Percentiles rank a stretch among this genome's conserved stretches.
phyloP scores from a whole-genome alignment of 2,888 invertebrate genomes.

The Heterodera filipjevi region DNA sequence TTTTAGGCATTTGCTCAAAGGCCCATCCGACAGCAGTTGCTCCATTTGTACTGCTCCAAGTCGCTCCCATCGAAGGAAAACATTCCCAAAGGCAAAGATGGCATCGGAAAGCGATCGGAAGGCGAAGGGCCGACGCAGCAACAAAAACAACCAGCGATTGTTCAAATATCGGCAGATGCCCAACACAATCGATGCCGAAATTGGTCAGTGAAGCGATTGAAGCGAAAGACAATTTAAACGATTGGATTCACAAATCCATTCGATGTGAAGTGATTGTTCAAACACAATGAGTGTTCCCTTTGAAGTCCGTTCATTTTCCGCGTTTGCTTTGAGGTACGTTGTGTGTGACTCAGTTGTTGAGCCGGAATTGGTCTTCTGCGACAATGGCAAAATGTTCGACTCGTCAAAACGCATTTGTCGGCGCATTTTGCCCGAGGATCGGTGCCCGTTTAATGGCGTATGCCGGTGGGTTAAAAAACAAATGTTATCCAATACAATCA shows the following conservation, averaged over 20 bases:
- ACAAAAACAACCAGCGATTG: neutral
- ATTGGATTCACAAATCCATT: too few relatives aligned
- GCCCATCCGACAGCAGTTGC: constrained; percentile 7
- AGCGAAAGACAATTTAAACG: neutral
- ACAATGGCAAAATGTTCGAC: constrained; percentile 38
- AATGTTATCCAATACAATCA: neutral
- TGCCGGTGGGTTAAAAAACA: constrained; percentile 25
- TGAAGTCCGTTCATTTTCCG: too few relatives aligned
- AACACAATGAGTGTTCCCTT: too few relatives aligned
- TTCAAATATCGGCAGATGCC: constrained; percentile 8
- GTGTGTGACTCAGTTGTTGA: constrained; percentile 26
- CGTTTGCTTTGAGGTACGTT: constrained; percentile 28
- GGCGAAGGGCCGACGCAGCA: neutral
- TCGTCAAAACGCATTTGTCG: constrained; percentile 25
- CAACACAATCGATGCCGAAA: constrained; percentile 31
- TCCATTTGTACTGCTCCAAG: constrained; percentile 11
- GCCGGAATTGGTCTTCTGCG: constrained; percentile 33
- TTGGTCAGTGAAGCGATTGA: constrained; percentile 21
- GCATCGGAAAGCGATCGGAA: neutral
- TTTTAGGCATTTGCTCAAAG: neutral
- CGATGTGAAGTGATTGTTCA: too few relatives aligned
- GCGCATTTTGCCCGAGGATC: constrained; percentile 29
- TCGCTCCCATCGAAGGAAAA: neutral
- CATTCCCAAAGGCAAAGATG: neutral
- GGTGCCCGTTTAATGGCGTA: constrained; percentile 31